Percentiles rank a stretch among this genome's conserved stretches.
Evolutionary conservation across 1,140 invertebrate genomes (phyloP).

Genomic region (Mycetomoellerius zeteki): DNA sequence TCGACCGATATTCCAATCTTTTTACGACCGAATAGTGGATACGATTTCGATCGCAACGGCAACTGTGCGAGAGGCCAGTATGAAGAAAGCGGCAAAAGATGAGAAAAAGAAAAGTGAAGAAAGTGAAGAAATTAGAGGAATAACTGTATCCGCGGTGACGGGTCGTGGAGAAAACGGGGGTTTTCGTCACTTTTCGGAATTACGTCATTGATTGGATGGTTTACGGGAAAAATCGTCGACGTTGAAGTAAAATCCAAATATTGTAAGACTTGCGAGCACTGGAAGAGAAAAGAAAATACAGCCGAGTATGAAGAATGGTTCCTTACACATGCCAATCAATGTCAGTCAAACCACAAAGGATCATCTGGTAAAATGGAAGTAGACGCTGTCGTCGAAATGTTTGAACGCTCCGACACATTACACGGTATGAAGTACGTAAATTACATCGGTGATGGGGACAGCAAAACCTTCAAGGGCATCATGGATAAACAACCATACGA

Average conservation of each 20-base stretch:
- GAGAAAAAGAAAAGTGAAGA: background rate
- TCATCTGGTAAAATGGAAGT: slow-evolving; percentile 70
- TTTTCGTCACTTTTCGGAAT: slow-evolving; percentile 61
- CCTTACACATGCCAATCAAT: slow-evolving; percentile 16
- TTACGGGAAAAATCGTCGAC: slow-evolving; percentile 6
- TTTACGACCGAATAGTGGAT: too few species aligned
- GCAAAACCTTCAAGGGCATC: slow-evolving; percentile 47
- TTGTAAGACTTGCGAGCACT: slow-evolving; percentile 51
- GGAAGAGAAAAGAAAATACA: slow-evolving; percentile 41
- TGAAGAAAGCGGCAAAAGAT: background rate
- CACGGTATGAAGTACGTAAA: slow-evolving; percentile 27
- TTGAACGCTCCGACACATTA: slow-evolving; percentile 35
- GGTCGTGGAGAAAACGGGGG: slow-evolving; percentile 66
- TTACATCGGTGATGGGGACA: background rate
- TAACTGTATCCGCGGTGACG: slow-evolving; percentile 72
- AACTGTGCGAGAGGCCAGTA: too few species aligned
- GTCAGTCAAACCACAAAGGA: slow-evolving; percentile 59
- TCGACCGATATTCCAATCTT: too few species aligned
- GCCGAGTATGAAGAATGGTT: background rate
- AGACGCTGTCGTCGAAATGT: slow-evolving; percentile 62
- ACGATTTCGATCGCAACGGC: too few species aligned
- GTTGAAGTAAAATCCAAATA: slow-evolving; percentile 20
- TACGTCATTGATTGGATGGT: slow-evolving; percentile 53
- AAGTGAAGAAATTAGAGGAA: background rate
- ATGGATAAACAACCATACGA: too few species aligned